Evolutionary conservation across 1,140 invertebrate genomes (phyloP), one percentile per base, ranked within the genome.

Genomic region (Papilio machaon): DNA sequence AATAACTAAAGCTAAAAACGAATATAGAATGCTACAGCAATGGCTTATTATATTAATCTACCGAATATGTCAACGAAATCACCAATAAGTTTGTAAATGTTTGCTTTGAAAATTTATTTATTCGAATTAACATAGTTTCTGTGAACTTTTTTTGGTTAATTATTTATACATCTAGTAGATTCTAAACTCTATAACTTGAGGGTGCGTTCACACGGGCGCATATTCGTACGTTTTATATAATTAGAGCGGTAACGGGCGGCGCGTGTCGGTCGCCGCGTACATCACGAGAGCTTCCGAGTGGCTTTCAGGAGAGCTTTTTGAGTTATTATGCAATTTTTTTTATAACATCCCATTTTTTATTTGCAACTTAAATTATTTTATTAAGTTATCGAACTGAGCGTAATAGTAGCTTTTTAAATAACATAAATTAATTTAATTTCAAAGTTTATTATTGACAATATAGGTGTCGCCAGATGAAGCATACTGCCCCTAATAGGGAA

Each of bases 211-310:
- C 86, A 84, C 83, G 84, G 83, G 58, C 49, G 74, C 81, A 81
- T 83, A 82, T 82, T 82, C 79, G 83, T 76, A 75, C 81, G 78
- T 85, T 83, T 86, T 84, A 86, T 87, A 85, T 85, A 88, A 87
- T 88, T 86, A 88, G 80, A 75, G 43, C 67, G 58, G 80, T 88
- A 88, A 88, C 87, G 87, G 87, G 80, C 47, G 82, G 74, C 85
- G 84, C 87, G 87, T 86, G 87, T 60, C 84, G 38, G 70, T 73
- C 49, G 75, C 60, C 73, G 19, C 47, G 38, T 77, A 79, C 81
- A 73, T 74, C 67, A 80, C 30, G 80, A 84, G 83, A 82, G 80
- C 70, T 64, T 79, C 76, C 78, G 58, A 78, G 76, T 79, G 64
- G 60, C 13, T 49, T 76, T 9, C 64, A 23, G 74, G 15, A 73